Evolutionary conservation across 2,888 invertebrate species (phyloP), one percentile per base, ranked within the genome.

Genomic region (Cephus pulcher): DNA sequence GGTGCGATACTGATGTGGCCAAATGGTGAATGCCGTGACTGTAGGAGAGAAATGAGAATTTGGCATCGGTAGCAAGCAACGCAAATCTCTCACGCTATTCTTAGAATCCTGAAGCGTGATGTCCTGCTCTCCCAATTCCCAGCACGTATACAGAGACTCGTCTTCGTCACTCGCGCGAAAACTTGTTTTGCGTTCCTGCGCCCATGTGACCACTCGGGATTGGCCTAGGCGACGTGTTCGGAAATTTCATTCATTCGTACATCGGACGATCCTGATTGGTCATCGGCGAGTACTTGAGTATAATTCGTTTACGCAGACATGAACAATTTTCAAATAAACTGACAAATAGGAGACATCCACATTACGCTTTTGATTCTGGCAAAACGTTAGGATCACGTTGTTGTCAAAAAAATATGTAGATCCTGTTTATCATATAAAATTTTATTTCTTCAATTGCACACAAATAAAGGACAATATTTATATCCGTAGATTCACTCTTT

Each of bases 81-180:
- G 74, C 74, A 74, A 74, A 74, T 74, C 74, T 74, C 35, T n/a
- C 30, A 15, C n/a, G 33, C 74, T 74, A 74, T 74, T 74, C 12
- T 74, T 74, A 74, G 74, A 74, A 74, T 34, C 11, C 35, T 4
- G 23, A 74, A 34, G 74, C 74, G 74, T 35, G 34, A 34, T 74
- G 74, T 35, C 70, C 70, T 12, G 70, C 70, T 70, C 70, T 15
- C 32, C 12, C 70, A 70, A 70, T 15, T 32, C 70, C 12, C 70
- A 2, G 11, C 70, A 33, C 33, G 70, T 70, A 33, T 70, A 33
- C 30, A 33, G 33, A 32, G 3, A 15, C 40, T 4, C 6, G 40
- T 40, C 9, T 71, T 71, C 69, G 34, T 32, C 33, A 73, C 35
- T 23, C 33, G 40, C 70, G 74, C 74, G 74, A 32, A 34, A 34